phyloP scores from a whole-genome alignment of 2,888 invertebrate genomes.

The Epinotia brunnichana region DNA sequence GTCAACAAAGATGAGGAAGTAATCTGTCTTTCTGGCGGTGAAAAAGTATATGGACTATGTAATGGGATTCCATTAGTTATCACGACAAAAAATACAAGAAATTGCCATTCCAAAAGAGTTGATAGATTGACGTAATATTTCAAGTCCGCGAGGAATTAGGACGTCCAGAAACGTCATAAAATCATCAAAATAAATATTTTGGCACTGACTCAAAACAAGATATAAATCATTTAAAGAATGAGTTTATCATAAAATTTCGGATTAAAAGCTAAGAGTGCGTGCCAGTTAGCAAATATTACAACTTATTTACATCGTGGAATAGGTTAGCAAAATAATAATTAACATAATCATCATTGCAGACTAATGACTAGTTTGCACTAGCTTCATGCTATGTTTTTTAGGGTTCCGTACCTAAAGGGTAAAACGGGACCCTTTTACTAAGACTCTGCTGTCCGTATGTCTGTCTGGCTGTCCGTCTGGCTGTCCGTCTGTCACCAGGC shows the following conservation, averaged over 20 bases:
- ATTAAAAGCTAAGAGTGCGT: no score
- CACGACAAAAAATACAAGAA: not conserved
- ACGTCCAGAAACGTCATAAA: constrained; percentile 1
- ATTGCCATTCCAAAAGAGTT: not conserved
- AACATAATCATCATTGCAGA: no score
- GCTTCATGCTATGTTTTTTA: no score
- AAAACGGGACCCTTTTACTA: no score
- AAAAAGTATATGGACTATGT: constrained; percentile 9
- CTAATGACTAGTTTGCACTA: no score
- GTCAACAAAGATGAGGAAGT: not conserved
- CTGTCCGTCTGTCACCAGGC: no score
- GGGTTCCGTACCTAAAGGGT: no score
- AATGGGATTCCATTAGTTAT: constrained; percentile 7
- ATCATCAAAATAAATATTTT: constrained; percentile 3
- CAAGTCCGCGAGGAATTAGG: not conserved
- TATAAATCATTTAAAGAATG: not conserved
- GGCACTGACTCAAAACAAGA: not conserved
- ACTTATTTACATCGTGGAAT: no score
- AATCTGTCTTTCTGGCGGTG: not conserved
- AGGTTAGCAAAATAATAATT: no score
- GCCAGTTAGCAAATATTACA: not conserved
- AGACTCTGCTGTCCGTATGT: no score
- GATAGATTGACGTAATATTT: constrained; percentile 6
- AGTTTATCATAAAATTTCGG: not conserved
- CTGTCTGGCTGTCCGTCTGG: no score